phyloP scores from a whole-genome alignment of 1,140 invertebrate species.

The Subanguina moxae region DNA sequence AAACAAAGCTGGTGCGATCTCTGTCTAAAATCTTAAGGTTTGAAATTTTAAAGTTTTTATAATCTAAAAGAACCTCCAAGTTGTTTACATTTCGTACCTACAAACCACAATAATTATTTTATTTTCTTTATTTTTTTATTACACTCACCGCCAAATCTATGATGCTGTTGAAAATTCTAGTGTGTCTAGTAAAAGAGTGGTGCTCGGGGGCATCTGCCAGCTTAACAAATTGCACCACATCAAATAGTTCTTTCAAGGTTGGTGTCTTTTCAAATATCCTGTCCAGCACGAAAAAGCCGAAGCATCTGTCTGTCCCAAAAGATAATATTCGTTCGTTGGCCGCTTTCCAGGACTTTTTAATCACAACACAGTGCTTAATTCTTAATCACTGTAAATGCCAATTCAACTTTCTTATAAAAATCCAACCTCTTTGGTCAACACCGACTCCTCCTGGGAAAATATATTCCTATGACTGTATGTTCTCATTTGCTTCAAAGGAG shows the following conservation, averaged over 20 bases:
- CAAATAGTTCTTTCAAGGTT: slow-evolving; percentile 14
- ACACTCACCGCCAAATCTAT: slow-evolving; percentile 15
- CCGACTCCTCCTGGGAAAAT: background rate
- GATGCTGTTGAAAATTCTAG: slow-evolving; percentile 20
- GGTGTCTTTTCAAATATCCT: slow-evolving; percentile 11
- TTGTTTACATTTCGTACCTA: slow-evolving; percentile 15
- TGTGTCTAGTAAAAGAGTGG: slow-evolving; percentile 14
- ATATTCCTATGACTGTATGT: background rate
- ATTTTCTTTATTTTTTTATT: background rate
- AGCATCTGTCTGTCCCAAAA: slow-evolving; percentile 9
- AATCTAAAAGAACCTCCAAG: slow-evolving; percentile 3
- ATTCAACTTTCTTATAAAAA: too few relatives aligned
- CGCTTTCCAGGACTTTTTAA: slow-evolving; percentile 9
- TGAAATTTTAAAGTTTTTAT: too few relatives aligned
- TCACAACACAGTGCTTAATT: slow-evolving; percentile 8
- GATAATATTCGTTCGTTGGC: slow-evolving; percentile 3
- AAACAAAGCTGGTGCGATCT: slow-evolving; percentile 13
- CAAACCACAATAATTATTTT: background rate
- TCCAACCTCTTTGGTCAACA: slow-evolving; percentile 4
- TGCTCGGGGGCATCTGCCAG: slow-evolving; percentile 6
- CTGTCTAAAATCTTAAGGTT: background rate
- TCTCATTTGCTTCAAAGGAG: slow-evolving; percentile 17
- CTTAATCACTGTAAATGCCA: too few relatives aligned
- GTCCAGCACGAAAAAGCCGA: slow-evolving; percentile 14
- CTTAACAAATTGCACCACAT: slow-evolving; percentile 1